Percentiles rank a stretch among this genome's conserved stretches.
phyloP scores from a whole-genome alignment of 2,113 vertebrate genomes.

The Sebastes fasciatus region DNA sequence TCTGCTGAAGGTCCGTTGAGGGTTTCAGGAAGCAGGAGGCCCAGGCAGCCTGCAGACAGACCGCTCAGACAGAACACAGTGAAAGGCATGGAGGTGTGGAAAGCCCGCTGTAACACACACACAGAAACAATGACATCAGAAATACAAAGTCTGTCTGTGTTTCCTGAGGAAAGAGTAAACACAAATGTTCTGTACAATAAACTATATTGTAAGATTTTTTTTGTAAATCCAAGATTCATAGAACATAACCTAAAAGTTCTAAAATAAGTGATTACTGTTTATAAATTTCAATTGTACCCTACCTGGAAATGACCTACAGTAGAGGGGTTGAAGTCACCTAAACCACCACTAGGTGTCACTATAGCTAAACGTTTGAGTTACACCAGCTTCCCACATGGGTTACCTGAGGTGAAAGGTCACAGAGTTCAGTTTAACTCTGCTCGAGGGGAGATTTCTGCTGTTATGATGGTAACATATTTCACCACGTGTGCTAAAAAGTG shows the following conservation, averaged over 20 bases:
- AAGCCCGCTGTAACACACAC: conserved; percentile 77
- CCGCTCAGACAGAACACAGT: conserved; percentile 89
- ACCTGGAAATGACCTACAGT: not conserved
- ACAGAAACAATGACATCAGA: not conserved
- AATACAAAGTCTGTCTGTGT: not conserved
- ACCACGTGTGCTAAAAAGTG: too few relatives aligned
- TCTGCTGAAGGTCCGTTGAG: conserved; percentile 86
- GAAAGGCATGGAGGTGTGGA: conserved; percentile 87
- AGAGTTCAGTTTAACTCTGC: not conserved
- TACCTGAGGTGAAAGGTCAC: not conserved
- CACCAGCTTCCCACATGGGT: not conserved
- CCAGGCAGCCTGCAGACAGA: conserved; percentile 85
- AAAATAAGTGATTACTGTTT: not conserved
- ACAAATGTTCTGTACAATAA: not conserved
- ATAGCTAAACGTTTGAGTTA: not conserved
- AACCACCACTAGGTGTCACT: conserved; percentile 20
- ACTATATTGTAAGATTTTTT: not conserved
- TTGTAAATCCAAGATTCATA: not conserved
- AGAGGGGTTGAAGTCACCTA: not conserved
- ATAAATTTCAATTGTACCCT: not conserved
- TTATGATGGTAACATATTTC: too few relatives aligned
- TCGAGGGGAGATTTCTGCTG: not conserved
- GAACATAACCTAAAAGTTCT: not conserved
- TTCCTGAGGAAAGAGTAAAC: too few relatives aligned
- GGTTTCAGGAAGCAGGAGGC: conserved; percentile 90